These are phyloP conservation scores for Zygothrica quintamaculata DNA, from an alignment of 2,888 invertebrate genomes.

Conservation along the genomic window DNA sequence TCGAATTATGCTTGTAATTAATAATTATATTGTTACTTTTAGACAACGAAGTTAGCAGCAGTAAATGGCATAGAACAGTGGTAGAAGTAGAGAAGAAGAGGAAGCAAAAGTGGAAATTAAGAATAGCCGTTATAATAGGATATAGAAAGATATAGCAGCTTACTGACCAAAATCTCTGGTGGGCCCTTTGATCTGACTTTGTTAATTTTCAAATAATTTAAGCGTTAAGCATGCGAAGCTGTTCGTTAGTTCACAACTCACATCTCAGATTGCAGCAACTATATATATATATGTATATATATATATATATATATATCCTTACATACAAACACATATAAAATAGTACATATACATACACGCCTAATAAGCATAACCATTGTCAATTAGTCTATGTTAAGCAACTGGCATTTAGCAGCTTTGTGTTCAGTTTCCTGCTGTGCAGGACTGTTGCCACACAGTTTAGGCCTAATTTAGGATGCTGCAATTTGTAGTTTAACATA, in stretches of 20 bases:
- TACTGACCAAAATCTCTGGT: conserved; percentile 17
- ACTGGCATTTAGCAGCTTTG: conserved; percentile 54
- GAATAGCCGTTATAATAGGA: not conserved
- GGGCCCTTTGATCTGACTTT: conserved; percentile 52
- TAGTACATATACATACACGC: conserved; percentile 3
- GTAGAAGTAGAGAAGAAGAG: too few relatives aligned
- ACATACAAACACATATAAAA: not conserved
- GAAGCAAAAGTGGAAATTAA: conserved; percentile 1
- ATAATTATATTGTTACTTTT: conserved; percentile 43
- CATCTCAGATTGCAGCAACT: too few relatives aligned
- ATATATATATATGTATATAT: too few relatives aligned
- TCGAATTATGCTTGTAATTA: conserved; percentile 47
- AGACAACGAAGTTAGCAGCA: conserved; percentile 14
- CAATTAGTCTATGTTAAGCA: conserved; percentile 71
- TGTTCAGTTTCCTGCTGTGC: conserved; percentile 57
- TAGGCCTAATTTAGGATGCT: conserved; percentile 23
- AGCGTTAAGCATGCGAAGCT: conserved; percentile 60
- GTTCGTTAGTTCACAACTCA: conserved; percentile 21
- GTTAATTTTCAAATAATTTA: conserved; percentile 75
- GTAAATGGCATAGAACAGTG: not conserved
- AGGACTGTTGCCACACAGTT: conserved; percentile 9
- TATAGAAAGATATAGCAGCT: conserved; percentile 1
- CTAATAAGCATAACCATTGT: conserved; percentile 41
- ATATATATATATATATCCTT: conserved; percentile 10
- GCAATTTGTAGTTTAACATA: conserved; percentile 45